phyloP scores from a whole-genome alignment of 2,113 vertebrate genomes.

The Leucosticte australis region DNA sequence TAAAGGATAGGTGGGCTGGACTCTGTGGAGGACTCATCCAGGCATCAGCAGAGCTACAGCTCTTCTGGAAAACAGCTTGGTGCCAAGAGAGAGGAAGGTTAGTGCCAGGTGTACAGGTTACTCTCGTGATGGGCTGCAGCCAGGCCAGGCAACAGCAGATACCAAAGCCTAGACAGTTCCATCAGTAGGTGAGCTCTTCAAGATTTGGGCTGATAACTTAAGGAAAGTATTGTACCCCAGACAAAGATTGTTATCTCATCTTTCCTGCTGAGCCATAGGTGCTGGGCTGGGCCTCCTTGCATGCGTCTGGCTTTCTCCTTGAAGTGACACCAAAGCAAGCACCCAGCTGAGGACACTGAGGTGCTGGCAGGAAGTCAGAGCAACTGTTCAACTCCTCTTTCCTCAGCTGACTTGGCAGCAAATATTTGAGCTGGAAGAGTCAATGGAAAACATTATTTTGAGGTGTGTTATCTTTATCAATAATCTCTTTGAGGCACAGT shows the following conservation, averaged over 20 bases:
- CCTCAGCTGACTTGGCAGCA: constrained; percentile 1
- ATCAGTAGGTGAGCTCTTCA: not conserved
- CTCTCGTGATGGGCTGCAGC: not conserved
- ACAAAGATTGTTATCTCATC: not conserved
- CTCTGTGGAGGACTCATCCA: not conserved
- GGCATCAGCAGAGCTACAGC: not conserved
- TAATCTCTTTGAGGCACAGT: not conserved
- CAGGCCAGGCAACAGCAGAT: not conserved
- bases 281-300: not conserved
- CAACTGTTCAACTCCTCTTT: not conserved
- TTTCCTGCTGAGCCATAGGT: not conserved
- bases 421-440: not conserved
- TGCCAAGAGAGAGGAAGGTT: not conserved
- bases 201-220: not conserved
- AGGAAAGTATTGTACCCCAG: not conserved
- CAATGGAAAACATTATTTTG: not conserved
- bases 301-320: not conserved
- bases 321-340: not conserved
- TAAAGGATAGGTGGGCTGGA: not conserved
- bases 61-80: not conserved
- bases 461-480: not conserved
- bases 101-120: not conserved
- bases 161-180: not conserved
- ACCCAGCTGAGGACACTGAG: not conserved
- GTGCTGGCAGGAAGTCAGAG: not conserved